Base-by-base conservation (phyloP, 2,888 invertebrate genomes). In the Therioaphis trifolii region DNA sequence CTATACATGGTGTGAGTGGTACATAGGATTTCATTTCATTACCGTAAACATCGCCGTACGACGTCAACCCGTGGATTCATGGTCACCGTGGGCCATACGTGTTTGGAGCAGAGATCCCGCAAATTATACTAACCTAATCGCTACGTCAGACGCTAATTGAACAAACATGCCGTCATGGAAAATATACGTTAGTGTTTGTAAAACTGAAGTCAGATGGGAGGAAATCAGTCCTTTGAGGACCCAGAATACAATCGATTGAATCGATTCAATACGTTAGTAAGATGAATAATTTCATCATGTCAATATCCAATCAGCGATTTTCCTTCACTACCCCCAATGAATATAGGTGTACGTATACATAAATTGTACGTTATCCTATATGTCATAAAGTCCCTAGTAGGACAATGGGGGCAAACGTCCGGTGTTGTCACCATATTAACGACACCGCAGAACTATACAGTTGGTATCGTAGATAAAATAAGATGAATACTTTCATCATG, bases 401-500 rank as follows among this genome's bases (percentile, higher is more conserved):
- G 66, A 68, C 78, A 35, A 52, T 21, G 18, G 40, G 68, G 49
- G 66, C 35, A 63, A 63, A 46, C 18, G n/a, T 63, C n/a, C 35
- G 21, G 3, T 43, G 58, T 21, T 43, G 58, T 21, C 24, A 24
- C 35, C 35, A 43, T 71, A 49, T 27, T 24, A 40, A 69, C 71
- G 21, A 24, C 29, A 74, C 9, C 35, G 14, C 15, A 35, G 35
- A 35, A 35, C n/a, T n/a, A 35, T 5, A 35, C 35, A 35, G 7
- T 35, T 35, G 7, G 7, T n/a, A 35, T 35, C 35, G 35, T 35
- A 35, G 35, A 35, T 5, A 3, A 5, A 35, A 24, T 43, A 79
- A 79, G 69, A 79, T 79, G 78, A 79, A 79, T 79, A 55, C n/a
- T 55, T 79, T 79, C 78, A 79, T 69, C 78, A 68, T 9, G 12